Conservation (phyloP, 2,797 vertebrate species). For the Anguilla obscura region DNA sequence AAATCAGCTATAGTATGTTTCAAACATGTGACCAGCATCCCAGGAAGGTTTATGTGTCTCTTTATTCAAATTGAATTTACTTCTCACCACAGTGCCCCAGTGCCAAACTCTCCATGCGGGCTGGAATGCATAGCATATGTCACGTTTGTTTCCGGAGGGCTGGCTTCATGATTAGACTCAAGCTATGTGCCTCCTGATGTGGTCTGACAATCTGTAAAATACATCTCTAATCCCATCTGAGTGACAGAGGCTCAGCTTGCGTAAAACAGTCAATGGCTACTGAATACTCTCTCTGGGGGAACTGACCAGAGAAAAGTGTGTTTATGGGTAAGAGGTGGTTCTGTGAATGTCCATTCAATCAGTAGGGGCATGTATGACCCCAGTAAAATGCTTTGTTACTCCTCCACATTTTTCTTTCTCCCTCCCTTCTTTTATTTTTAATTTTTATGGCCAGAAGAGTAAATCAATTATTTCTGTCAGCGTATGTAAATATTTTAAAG, state of each 20-base stretch:
- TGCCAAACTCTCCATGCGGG: not conserved
- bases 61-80: not conserved
- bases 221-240: slow-evolving; percentile 25
- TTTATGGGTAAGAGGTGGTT: not conserved
- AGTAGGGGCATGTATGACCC: not conserved
- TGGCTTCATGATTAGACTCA: not conserved
- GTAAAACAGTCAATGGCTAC: not conserved
- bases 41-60: not conserved
- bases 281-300: not conserved
- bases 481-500: not conserved
- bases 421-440: not conserved
- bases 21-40: not conserved
- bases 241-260: not conserved
- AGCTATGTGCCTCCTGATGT: not conserved
- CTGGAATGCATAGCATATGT: not conserved
- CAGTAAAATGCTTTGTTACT: not conserved
- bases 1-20: not conserved
- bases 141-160: not conserved
- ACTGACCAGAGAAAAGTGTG: not conserved
- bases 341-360: slow-evolving; percentile 22
- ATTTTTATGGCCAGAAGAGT: not conserved
- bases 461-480: not conserved
- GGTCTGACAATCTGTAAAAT: slow-evolving; percentile 18
- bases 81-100: not conserved
- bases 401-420: not conserved